These are phyloP conservation scores for Sebastes matsubarae DNA, from an alignment of 2,797 vertebrate species.

Conservation along the genomic window DNA sequence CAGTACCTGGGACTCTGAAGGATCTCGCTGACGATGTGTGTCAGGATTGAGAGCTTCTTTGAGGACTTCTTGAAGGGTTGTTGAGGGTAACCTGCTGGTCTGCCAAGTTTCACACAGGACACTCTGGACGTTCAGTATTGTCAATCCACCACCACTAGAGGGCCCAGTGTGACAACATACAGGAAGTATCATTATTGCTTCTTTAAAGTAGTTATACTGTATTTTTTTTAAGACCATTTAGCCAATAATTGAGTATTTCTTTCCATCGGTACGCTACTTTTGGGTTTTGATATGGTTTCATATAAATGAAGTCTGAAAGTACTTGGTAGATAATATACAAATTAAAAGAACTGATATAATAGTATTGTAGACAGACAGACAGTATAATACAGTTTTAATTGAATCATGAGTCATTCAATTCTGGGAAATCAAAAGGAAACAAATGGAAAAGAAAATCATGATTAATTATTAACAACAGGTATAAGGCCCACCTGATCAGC, in stretches of 20 bases:
- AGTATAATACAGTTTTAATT: background rate
- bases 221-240: background rate
- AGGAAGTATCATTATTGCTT: background rate
- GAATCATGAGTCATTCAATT: background rate
- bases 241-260: background rate
- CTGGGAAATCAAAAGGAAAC: background rate
- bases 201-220: background rate
- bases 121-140: background rate
- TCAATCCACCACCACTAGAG: slow-evolving; percentile 34
- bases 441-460: too few relatives aligned
- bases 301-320: background rate
- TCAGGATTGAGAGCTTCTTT: background rate
- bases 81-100: background rate
- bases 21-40: background rate
- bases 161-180: slow-evolving; percentile 21
- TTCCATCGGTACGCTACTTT: background rate
- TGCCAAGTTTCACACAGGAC: background rate
- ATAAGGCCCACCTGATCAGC: background rate
- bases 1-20: background rate
- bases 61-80: background rate
- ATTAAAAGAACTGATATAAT: background rate
- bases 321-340: background rate
- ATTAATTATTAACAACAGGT: slow-evolving; percentile 8
- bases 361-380: background rate
- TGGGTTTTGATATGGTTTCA: background rate